phyloP scores from a whole-genome alignment of 2,888 invertebrate species.

The Cheiracanthium punctorium region DNA sequence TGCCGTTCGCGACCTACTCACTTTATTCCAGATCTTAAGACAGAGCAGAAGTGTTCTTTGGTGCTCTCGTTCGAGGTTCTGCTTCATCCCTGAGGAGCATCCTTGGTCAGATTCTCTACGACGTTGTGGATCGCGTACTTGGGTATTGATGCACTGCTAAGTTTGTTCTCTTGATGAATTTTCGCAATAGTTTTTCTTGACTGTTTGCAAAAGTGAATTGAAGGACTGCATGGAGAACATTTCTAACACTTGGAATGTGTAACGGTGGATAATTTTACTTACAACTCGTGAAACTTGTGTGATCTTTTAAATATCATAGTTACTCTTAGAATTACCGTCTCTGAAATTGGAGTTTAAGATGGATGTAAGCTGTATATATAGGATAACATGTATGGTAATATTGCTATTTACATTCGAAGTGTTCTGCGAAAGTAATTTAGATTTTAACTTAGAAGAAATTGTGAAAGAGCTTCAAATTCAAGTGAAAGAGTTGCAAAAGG shows the following conservation, averaged over 20 bases:
- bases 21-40: constrained; percentile 49
- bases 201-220: no score
- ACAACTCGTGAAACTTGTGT: no score
- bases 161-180: not conserved
- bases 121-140: not conserved
- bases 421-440: not conserved
- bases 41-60: constrained; percentile 2
- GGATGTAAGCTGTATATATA: not conserved
- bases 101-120: not conserved
- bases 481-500: constrained; percentile 47
- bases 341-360: not conserved
- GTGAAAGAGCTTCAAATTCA: constrained; percentile 42
- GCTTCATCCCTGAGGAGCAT: not conserved
- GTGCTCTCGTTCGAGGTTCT: not conserved
- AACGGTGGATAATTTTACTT: no score
- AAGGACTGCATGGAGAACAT: no score
- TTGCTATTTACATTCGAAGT: constrained; percentile 1
- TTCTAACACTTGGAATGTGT: no score
- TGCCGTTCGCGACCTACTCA: constrained; percentile 60
- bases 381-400: not conserved
- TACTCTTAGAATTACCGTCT: no score
- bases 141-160: not conserved
- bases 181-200: not conserved
- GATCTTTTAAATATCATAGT: no score
- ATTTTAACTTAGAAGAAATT: constrained; percentile 23